phyloP scores from a whole-genome alignment of 2,113 vertebrate genomes.

The Nannospalax galili region DNA sequence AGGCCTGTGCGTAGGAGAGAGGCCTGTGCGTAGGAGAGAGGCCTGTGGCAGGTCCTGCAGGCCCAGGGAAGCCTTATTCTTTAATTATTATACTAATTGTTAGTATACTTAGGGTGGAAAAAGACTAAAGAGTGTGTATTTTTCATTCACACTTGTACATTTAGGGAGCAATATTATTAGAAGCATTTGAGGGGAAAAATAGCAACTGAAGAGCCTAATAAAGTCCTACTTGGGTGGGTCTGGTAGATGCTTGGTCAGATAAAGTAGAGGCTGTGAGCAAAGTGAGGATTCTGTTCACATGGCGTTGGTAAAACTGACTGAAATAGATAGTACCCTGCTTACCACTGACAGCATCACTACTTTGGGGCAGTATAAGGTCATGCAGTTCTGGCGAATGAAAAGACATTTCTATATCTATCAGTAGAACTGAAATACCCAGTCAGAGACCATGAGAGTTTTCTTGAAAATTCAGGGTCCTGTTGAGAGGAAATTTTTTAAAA shows the following conservation, averaged over 20 bases:
- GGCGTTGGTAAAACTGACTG: slow-evolving; percentile 38
- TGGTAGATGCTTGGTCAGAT: slow-evolving; percentile 60
- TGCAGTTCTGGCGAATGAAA: slow-evolving; percentile 30
- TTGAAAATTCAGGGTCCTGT: slow-evolving; percentile 45
- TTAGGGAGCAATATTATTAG: slow-evolving; percentile 62
- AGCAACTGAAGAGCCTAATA: slow-evolving; percentile 40
- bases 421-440: slow-evolving; percentile 35
- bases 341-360: slow-evolving; percentile 2
- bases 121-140: slow-evolving; percentile 45
- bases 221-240: slow-evolving; percentile 54
- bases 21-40: no score
- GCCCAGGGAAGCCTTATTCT: no score
- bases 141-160: slow-evolving; percentile 73
- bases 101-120: slow-evolving; percentile 74
- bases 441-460: slow-evolving; percentile 54
- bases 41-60: no score
- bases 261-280: slow-evolving; percentile 49
- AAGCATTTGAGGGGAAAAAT: slow-evolving; percentile 36
- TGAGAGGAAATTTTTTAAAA: slow-evolving; percentile 40
- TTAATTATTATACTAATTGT: slow-evolving; percentile 81
- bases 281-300: slow-evolving; percentile 28
- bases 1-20: no score
- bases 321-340: slow-evolving; percentile 3
- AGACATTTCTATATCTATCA: slow-evolving; percentile 40
- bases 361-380: background rate